Percentiles rank a stretch among this genome's conserved stretches.
Evolutionary conservation across 2,888 invertebrate species (phyloP).

Genomic region (Vesta saturnalis): DNA sequence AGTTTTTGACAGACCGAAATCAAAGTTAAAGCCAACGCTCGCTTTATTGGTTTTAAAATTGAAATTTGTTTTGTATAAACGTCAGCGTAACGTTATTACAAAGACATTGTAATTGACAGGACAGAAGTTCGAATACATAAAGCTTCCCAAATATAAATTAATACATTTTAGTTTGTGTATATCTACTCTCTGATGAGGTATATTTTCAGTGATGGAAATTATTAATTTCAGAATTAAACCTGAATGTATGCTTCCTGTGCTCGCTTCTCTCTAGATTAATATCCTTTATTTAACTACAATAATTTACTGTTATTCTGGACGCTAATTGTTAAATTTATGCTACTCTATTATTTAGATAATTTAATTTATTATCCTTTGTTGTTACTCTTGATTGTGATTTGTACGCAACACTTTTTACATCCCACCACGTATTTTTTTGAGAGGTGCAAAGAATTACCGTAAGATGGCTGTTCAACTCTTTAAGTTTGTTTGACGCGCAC

Average conservation of each 20-base stretch:
- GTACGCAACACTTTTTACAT: not conserved
- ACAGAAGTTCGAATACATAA: constrained; percentile 1
- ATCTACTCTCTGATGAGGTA: constrained; percentile 32
- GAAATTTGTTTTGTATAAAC: not conserved
- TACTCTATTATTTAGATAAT: constrained; percentile 39
- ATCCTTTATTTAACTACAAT: constrained; percentile 39
- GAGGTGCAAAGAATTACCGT: no score
- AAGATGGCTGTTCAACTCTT: constrained; percentile 6
- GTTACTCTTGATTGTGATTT: constrained; percentile 21
- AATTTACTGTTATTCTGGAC: constrained; percentile 41
- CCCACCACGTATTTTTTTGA: not conserved
- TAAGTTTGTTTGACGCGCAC: constrained; percentile 18
- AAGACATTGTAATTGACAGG: not conserved
- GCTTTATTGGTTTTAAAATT: constrained; percentile 1
- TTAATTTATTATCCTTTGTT: constrained; percentile 38
- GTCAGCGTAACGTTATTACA: not conserved
- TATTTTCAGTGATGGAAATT: constrained; percentile 22
- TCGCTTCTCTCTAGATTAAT: constrained; percentile 16
- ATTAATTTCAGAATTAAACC: constrained; percentile 34
- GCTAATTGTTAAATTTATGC: constrained; percentile 41
- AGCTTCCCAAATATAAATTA: constrained; percentile 29
- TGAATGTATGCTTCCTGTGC: constrained; percentile 37
- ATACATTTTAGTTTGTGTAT: constrained; percentile 21
- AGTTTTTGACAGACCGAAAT: constrained; percentile 1
- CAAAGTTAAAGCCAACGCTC: not conserved